These are phyloP conservation scores for Hemistola chrysoprasaria DNA, from an alignment of 2,888 invertebrate species.

Conservation along the genomic window DNA sequence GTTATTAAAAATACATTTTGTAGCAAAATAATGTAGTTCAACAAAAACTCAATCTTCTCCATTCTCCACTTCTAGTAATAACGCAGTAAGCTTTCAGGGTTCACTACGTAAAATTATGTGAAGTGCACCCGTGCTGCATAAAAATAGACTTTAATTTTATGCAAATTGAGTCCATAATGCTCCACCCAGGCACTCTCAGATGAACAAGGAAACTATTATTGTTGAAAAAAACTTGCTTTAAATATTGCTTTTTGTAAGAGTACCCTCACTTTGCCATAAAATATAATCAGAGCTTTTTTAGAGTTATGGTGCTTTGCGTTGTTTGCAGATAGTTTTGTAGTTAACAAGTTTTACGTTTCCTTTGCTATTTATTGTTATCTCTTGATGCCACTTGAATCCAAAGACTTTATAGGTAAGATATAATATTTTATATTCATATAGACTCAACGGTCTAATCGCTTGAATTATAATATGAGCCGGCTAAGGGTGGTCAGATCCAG, in stretches of 20 bases:
- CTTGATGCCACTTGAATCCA: too few relatives aligned
- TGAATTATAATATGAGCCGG: too few relatives aligned
- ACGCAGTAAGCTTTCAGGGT: slow-evolving; percentile 32
- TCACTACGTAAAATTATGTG: slow-evolving; percentile 30
- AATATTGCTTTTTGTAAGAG: slow-evolving; percentile 31
- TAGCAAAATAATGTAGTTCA: neutral
- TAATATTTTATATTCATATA: too few relatives aligned
- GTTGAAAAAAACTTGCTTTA: slow-evolving; percentile 24
- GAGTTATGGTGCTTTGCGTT: slow-evolving; percentile 9
- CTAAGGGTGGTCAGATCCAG: too few relatives aligned
- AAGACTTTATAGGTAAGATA: too few relatives aligned
- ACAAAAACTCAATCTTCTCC: slow-evolving; percentile 20
- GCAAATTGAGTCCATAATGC: slow-evolving; percentile 24
- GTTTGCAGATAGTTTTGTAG: slow-evolving; percentile 10
- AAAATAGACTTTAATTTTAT: slow-evolving; percentile 24
- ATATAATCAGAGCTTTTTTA: slow-evolving; percentile 14
- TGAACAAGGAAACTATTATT: slow-evolving; percentile 32
- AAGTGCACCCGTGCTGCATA: slow-evolving; percentile 12
- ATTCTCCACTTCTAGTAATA: slow-evolving; percentile 23
- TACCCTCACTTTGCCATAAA: slow-evolving; percentile 18
- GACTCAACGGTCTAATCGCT: too few relatives aligned
- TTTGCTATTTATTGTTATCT: neutral
- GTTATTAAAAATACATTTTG: too few relatives aligned
- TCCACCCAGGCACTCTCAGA: slow-evolving; percentile 3
- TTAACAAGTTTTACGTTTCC: slow-evolving; percentile 9